Evolutionary conservation across 2,797 vertebrate species (phyloP).

Genomic region (Pantherophis vulpinus): DNA sequence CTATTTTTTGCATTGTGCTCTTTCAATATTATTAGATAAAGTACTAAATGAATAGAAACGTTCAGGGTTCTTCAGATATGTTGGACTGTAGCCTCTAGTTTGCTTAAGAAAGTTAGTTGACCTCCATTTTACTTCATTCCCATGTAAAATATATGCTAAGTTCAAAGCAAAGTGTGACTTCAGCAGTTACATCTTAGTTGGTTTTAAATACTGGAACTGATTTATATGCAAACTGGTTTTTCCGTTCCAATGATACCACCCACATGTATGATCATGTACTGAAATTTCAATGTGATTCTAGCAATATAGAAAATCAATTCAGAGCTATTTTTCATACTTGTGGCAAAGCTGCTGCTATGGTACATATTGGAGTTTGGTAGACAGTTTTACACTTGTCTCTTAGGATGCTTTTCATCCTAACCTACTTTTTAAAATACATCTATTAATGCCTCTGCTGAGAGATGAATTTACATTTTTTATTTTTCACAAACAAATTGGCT

Average conservation of each 20-base stretch:
- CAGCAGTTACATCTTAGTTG: not conserved
- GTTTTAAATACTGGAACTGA: not conserved
- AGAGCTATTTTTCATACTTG: not conserved
- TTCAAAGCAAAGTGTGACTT: not conserved
- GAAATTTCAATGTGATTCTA: not conserved
- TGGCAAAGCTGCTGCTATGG: not conserved
- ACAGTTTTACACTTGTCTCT: not conserved
- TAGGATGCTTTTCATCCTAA: not conserved
- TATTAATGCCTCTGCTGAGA: not conserved
- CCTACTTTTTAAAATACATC: not conserved
- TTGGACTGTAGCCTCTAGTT: not conserved
- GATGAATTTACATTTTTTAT: not conserved
- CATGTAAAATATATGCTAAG: not conserved
- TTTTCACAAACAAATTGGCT: not conserved
- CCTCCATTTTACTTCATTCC: not conserved
- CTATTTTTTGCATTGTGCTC: not conserved
- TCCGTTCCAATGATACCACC: not conserved
- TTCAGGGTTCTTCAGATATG: not conserved
- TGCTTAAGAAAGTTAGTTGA: not conserved
- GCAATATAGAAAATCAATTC: not conserved
- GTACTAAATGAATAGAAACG: not conserved
- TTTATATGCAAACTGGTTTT: not conserved
- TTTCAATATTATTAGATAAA: not conserved
- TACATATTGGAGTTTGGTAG: not conserved
- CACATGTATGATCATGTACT: not conserved